phyloP scores from a whole-genome alignment of 2,797 vertebrate genomes.

The Etheostoma perlongum region DNA sequence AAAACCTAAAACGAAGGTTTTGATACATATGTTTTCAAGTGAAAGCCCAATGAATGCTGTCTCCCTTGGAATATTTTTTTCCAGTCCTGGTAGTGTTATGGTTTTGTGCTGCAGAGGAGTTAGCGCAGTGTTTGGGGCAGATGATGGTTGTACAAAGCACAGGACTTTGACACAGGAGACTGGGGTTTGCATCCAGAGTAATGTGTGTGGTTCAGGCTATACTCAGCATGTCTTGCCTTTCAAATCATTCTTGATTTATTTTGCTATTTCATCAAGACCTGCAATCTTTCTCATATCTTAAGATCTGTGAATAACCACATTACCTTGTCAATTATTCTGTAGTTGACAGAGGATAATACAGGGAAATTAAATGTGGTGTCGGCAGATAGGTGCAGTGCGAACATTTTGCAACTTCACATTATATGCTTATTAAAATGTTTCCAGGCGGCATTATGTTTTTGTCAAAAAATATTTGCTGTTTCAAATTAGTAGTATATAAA shows the following conservation, averaged over 20 bases:
- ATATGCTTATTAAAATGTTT: conserved; percentile 3
- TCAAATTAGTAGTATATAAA: background rate
- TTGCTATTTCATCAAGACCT: background rate
- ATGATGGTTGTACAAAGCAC: background rate
- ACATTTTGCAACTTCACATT: background rate
- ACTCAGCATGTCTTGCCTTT: background rate
- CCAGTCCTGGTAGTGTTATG: background rate
- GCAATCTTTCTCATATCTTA: background rate
- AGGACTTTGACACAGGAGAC: background rate
- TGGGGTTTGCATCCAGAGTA: background rate
- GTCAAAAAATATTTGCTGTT: background rate
- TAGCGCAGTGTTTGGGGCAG: background rate
- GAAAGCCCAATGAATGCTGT: no score
- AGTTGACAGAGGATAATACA: background rate
- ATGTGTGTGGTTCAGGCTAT: background rate
- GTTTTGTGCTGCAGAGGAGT: background rate
- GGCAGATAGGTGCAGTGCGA: background rate
- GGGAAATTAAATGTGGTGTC: background rate
- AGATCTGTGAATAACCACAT: no score
- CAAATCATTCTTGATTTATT: background rate
- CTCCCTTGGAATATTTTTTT: background rate
- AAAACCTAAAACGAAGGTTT: background rate
- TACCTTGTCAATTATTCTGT: background rate
- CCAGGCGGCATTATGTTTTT: no score
- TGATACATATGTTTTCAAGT: background rate